Conservation (phyloP, 2,797 vertebrate genomes). For the Ispidina lecontei region DNA sequence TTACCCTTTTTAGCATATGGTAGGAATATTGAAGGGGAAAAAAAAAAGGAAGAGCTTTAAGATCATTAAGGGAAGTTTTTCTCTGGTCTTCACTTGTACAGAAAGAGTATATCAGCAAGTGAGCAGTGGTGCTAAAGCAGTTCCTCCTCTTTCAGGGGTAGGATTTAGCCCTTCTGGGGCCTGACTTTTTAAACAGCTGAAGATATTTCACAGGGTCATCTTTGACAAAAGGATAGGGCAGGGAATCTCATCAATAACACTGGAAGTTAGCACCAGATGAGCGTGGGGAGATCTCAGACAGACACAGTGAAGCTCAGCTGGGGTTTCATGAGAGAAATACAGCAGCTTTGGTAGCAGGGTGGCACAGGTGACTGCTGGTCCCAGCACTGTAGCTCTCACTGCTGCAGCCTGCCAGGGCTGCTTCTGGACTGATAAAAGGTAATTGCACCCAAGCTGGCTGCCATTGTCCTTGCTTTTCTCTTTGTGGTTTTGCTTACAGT, state of each 20-base stretch:
- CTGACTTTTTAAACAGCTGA: background rate
- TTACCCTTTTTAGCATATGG: background rate
- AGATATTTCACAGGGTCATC: background rate
- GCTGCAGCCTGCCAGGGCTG: background rate
- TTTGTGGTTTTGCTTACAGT: background rate
- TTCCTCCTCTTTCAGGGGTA: background rate
- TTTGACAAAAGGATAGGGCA: background rate
- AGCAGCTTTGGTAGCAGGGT: background rate
- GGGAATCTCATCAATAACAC: background rate
- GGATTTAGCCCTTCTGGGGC: background rate
- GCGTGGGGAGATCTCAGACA: background rate
- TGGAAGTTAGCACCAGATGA: background rate
- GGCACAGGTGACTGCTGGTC: background rate
- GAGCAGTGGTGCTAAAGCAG: background rate
- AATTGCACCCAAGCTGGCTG: background rate
- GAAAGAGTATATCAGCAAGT: background rate
- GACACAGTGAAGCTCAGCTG: background rate
- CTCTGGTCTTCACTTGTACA: background rate
- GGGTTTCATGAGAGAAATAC: background rate
- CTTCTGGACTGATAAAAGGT: background rate
- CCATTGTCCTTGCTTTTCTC: background rate
- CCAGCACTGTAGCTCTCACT: background rate
- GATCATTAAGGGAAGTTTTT: background rate
- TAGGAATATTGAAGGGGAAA: background rate
- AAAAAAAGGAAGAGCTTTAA: background rate